Evolutionary conservation across 2,113 vertebrate species (phyloP), one percentile per base, ranked within the genome.

Genomic region (Phalacrocorax pelagicus): DNA sequence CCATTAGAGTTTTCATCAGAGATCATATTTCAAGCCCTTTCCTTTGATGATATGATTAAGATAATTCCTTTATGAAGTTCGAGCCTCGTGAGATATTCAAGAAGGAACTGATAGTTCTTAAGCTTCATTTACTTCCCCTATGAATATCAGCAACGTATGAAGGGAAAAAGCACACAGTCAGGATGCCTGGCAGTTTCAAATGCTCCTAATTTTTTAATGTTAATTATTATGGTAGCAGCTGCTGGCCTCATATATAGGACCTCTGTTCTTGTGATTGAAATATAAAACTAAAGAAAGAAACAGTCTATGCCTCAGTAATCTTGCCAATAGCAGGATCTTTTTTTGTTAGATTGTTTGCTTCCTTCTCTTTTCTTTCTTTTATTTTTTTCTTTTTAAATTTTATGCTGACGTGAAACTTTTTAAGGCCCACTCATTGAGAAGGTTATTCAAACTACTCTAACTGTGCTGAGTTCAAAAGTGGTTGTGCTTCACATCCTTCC

Each of bases 31-130:
- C 97, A 98, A 97, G 44, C 44, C 47, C 71, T 97, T 96, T 96
- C 81, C 78, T 96, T 97, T 97, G 78, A 95, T 95, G 95, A 97
- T 97, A 92, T 97, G 95, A 98, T 98, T 98, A 98, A 97, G 97
- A 97, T 97, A 98, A 98, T 98, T 98, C 74, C 91, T 97, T 98
- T 98, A 97, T 97, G 95, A 98, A 96, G 96, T 97, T 96, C 4
- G 24, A 97, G 82, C n/a, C 83, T 96, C 61, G 3, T 93, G 91
- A 97, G 93, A 93, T 66, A 92, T 96, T 94, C 58, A 74, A 87
- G 92, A 97, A 97, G 92, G 70, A 97, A 96, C 79, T 93, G 88
- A 95, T 97, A 96, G 95, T 97, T 97, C 95, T 80, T 92, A 80
- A 94, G 93, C 94, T 97, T 96, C 18, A 9, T 92, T 94, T 96